Conservation (phyloP, 1,140 invertebrate genomes). For the Papilio polyxenes region DNA sequence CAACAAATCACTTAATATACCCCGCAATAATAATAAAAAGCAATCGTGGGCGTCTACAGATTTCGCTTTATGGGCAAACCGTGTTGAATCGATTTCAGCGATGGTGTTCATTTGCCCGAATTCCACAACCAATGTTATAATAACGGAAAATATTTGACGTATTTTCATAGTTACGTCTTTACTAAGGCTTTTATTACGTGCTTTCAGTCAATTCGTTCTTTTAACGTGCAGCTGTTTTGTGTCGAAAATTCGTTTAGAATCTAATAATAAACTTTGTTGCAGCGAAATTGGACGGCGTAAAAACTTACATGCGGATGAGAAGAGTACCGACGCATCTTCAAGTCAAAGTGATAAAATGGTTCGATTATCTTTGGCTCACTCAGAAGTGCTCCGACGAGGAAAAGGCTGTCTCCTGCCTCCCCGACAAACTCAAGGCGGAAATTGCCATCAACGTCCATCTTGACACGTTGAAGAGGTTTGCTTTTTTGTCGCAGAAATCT, state of each 20-base stretch:
- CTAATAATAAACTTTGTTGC: slow-evolving; percentile 75
- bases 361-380: slow-evolving; percentile 99
- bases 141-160: neutral
- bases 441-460: slow-evolving; percentile 99
- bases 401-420: slow-evolving; percentile 95
- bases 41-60: slow-evolving; percentile 14
- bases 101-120: neutral
- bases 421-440: slow-evolving; percentile 98
- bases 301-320: slow-evolving; percentile 98
- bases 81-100: slow-evolving; percentile 30
- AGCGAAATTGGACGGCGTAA: slow-evolving; percentile 99
- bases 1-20: slow-evolving; percentile 24
- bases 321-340: slow-evolving; percentile 96
- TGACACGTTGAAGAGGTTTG: slow-evolving; percentile 93
- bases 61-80: slow-evolving; percentile 13
- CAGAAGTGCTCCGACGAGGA: slow-evolving; percentile 99
- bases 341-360: slow-evolving; percentile 99
- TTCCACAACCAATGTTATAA: slow-evolving; percentile 7
- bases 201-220: no score
- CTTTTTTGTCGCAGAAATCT: slow-evolving; percentile 34
- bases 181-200: neutral
- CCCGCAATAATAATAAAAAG: slow-evolving; percentile 30
- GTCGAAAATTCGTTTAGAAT: neutral
- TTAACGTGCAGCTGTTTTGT: neutral
- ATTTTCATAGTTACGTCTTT: slow-evolving; percentile 4